These are phyloP conservation scores for Lasioglossum malachurum DNA, from an alignment of 2,888 invertebrate species.

Conservation along the genomic window DNA sequence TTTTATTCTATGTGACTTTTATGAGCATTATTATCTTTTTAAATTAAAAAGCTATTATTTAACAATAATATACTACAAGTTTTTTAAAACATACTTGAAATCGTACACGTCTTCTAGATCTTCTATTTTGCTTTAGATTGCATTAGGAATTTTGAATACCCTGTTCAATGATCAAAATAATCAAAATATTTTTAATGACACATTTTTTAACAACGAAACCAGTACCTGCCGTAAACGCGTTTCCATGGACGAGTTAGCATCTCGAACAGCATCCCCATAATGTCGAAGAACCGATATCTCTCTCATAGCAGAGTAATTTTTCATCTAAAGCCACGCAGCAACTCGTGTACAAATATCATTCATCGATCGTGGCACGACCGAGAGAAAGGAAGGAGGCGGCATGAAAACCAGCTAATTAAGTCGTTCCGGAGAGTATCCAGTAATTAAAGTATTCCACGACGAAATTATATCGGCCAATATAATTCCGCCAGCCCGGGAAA, in stretches of 20 bases:
- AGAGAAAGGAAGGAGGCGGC: background rate
- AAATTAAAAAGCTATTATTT: too few relatives aligned
- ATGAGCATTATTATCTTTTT: too few relatives aligned
- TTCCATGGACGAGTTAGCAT: background rate
- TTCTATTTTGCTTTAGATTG: too few relatives aligned
- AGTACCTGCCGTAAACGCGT: background rate
- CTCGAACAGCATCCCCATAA: background rate
- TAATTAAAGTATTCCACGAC: background rate
- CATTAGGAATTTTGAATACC: too few relatives aligned
- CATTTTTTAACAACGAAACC: background rate
- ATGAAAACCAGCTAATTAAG: background rate
- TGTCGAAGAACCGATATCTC: background rate
- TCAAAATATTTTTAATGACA: too few relatives aligned
- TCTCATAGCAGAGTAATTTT: background rate
- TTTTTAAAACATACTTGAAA: too few relatives aligned
- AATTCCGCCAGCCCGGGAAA: background rate
- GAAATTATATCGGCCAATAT: slow-evolving; percentile 1
- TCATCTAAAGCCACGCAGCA: background rate
- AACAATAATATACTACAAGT: too few relatives aligned
- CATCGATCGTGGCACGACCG: background rate
- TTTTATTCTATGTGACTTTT: too few relatives aligned
- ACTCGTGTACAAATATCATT: background rate
- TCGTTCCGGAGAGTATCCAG: background rate
- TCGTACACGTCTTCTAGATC: too few relatives aligned
- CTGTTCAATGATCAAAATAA: too few relatives aligned